Evolutionary conservation across 2,113 vertebrate genomes (phyloP), one percentile per base, ranked within the genome.

Genomic region (Lanius ludovicianus): DNA sequence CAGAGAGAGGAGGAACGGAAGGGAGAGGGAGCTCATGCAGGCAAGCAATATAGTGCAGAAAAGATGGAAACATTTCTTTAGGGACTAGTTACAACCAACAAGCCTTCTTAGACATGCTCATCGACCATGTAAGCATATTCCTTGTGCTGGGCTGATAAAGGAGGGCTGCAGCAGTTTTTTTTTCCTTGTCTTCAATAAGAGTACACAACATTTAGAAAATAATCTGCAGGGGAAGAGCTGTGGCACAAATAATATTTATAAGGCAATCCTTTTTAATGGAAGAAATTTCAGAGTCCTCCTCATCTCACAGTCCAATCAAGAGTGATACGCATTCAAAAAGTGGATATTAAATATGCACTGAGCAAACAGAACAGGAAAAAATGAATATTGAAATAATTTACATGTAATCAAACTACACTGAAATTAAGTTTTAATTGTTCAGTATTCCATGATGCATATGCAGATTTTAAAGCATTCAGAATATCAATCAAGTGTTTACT

Each of bases 341-440:
- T 83, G 59, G 93, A 62, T 92, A 96, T 89, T 92, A 95, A 97
- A 96, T 94, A 95, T 84, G 76, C 94, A 96, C 84, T 28, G 86
- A 96, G 95, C 62, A 96, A 97, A 96, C 80, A 95, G 96, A 95
- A 96, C 94, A 95, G 94, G 92, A 79, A 95, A 94, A 97, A 97
- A 97, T 91, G 95, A 96, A 97, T 96, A 97, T 93, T 97, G 96
- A 95, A 95, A 96, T 89, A 80, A 96, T 93, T 96, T 97, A 95
- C 97, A 97, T 97, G 94, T 68, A 96, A 96, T 96, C 96, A 96
- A 96, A 96, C 92, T 78, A 91, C 90, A 76, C 94, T 78, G 94
- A 96, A 97, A 97, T 97, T 83, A 97, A 96, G 89, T 96, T 97
- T 97, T 96, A 97, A 97, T 96, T 97, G 97, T 97, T 97, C 87